These are phyloP conservation scores for Protodeltote pygarga DNA, from an alignment of 2,888 invertebrate genomes.

Conservation along the genomic window DNA sequence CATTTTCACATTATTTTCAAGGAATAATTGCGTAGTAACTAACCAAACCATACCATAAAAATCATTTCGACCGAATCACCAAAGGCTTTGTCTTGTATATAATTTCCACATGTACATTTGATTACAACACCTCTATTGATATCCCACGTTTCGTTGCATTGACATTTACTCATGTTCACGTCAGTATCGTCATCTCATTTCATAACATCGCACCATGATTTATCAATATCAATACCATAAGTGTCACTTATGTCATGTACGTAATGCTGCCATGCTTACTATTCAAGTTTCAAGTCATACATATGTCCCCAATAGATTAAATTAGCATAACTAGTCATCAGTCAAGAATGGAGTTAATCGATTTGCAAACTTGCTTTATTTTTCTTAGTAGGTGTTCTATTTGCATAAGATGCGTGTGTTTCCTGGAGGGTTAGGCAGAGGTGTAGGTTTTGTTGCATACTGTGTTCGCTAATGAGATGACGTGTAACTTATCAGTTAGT, in stretches of 20 bases:
- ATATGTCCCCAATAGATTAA: constrained; percentile 56
- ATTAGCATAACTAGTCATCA: constrained; percentile 69
- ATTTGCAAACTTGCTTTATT: constrained; percentile 6
- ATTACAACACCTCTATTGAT: no score
- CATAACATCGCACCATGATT: constrained; percentile 39
- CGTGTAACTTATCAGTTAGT: no score
- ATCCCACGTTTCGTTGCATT: background rate
- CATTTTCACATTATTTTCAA: no score
- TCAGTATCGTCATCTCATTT: constrained; percentile 31
- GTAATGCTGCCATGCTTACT: constrained; percentile 38
- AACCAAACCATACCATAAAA: no score
- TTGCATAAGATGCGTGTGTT: no score
- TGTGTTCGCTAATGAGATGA: no score
- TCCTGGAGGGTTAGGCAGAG: no score
- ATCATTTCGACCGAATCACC: no score
- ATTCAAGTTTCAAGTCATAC: constrained; percentile 47
- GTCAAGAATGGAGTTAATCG: constrained; percentile 27
- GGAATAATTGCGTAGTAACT: no score
- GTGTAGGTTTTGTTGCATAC: no score
- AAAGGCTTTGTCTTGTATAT: no score
- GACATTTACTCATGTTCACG: constrained; percentile 13
- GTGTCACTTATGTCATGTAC: constrained; percentile 44
- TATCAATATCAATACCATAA: constrained; percentile 41
- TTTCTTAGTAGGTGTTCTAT: background rate
- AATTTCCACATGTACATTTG: no score